phyloP scores from a whole-genome alignment of 2,888 invertebrate genomes.

The Tortrix viridana region DNA sequence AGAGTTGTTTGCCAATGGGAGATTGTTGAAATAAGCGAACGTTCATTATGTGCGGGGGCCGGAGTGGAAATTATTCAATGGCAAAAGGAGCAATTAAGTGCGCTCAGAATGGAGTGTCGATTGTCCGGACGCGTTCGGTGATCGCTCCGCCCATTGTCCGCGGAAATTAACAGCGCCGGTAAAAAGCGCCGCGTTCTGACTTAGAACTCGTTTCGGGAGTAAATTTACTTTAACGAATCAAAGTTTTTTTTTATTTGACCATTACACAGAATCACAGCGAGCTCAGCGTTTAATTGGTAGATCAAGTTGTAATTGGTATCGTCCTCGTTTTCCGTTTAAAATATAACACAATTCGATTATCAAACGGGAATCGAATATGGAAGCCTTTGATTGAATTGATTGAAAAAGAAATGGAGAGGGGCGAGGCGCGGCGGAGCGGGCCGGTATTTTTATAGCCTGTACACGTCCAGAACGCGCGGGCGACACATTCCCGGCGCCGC shows the following conservation, averaged over 20 bases:
- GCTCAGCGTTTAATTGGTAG: conserved; percentile 28
- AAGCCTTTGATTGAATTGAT: conserved; percentile 79
- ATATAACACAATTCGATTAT: conserved; percentile 53
- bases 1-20: conserved; percentile 45
- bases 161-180: conserved; percentile 66
- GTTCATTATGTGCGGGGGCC: conserved; percentile 49
- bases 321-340: conserved; percentile 22
- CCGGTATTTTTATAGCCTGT: conserved; percentile 82
- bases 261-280: conserved; percentile 15
- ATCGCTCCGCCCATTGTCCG: conserved; percentile 68
- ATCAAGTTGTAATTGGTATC: conserved; percentile 25
- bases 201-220: conserved; percentile 33
- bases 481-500: conserved; percentile 80
- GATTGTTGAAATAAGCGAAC: conserved; percentile 48
- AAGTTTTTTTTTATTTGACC: conserved; percentile 24
- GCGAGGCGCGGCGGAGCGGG: conserved; percentile 49
- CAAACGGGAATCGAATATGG: conserved; percentile 69
- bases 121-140: conserved; percentile 65
- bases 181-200: conserved; percentile 56
- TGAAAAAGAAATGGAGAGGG: conserved; percentile 76
- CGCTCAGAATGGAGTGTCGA: conserved; percentile 61
- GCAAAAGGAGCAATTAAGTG: conserved; percentile 72
- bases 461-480: conserved; percentile 78
- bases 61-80: conserved; percentile 63
- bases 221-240: conserved; percentile 31